phyloP scores from a whole-genome alignment of 2,797 vertebrate genomes.

The Gallinago solitaria region DNA sequence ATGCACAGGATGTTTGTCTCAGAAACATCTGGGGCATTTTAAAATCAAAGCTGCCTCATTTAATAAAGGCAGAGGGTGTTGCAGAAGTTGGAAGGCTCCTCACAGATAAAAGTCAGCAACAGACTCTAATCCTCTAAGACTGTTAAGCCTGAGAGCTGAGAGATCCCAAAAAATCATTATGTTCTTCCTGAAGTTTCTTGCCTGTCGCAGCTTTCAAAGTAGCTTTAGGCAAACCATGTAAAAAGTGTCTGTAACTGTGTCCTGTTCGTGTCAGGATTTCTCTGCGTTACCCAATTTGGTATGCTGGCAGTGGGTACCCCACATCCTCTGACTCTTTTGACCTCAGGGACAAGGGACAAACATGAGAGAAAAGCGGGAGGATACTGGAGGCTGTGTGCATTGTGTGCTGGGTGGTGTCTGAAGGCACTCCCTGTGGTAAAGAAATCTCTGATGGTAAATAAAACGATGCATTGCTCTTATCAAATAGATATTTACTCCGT shows the following conservation, averaged over 20 bases:
- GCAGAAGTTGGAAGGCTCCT: neutral
- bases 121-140: neutral
- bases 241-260: neutral
- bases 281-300: neutral
- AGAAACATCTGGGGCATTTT: neutral
- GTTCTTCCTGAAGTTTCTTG: neutral
- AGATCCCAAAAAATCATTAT: neutral
- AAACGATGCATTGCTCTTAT: neutral
- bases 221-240: neutral
- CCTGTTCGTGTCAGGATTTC: neutral
- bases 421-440: neutral
- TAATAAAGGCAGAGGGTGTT: neutral
- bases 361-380: neutral
- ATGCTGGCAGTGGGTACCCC: neutral
- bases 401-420: neutral
- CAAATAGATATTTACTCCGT: neutral
- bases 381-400: fast-evolving
- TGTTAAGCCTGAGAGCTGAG: neutral
- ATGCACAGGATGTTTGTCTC: neutral
- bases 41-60: neutral
- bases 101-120: neutral
- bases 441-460: neutral
- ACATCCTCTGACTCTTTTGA: neutral
- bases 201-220: neutral
- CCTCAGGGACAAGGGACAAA: neutral